A percentile compares a stretch with the other conserved stretches of the same genome.
Conservation (phyloP, 2,888 invertebrate species). For the Drosophila dives region DNA sequence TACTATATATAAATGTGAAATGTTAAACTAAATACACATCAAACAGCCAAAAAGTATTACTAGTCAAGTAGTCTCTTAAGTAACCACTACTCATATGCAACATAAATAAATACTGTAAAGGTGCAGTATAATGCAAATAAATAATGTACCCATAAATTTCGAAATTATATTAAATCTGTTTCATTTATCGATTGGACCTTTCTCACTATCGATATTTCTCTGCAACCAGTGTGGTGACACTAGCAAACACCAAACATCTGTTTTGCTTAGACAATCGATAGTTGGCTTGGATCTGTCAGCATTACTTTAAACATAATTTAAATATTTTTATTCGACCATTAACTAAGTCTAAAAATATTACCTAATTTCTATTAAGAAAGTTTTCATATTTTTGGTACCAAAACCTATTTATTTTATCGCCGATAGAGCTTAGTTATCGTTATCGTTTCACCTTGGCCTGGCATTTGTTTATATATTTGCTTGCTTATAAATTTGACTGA, state of each 20-base stretch:
- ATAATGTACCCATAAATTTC: slow-evolving; percentile 48
- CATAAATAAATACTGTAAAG: slow-evolving; percentile 44
- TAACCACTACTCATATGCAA: slow-evolving; percentile 54
- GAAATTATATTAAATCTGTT: slow-evolving; percentile 18
- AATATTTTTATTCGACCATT: not conserved
- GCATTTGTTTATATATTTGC: slow-evolving; percentile 29
- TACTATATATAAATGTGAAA: slow-evolving; percentile 35
- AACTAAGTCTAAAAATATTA: not conserved
- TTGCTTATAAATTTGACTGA: slow-evolving; percentile 9
- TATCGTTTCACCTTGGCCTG: slow-evolving; percentile 2
- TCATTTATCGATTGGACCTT: not conserved
- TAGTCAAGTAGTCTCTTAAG: slow-evolving; percentile 63
- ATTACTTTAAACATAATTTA: not conserved
- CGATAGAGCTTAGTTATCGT: not conserved
- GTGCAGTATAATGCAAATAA: slow-evolving; percentile 52
- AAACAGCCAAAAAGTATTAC: slow-evolving; percentile 70
- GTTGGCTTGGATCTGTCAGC: not conserved
- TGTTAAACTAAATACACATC: slow-evolving; percentile 53
- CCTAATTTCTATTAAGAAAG: not conserved
- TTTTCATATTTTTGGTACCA: not conserved
- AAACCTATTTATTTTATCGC: not conserved
- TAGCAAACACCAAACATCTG: slow-evolving; percentile 3
- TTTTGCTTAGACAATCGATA: slow-evolving; percentile 13
- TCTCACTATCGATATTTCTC: slow-evolving; percentile 22
- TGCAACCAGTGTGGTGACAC: slow-evolving; percentile 21